phyloP scores from a whole-genome alignment of 2,113 vertebrate genomes.

The Hemiscyllium ocellatum region DNA sequence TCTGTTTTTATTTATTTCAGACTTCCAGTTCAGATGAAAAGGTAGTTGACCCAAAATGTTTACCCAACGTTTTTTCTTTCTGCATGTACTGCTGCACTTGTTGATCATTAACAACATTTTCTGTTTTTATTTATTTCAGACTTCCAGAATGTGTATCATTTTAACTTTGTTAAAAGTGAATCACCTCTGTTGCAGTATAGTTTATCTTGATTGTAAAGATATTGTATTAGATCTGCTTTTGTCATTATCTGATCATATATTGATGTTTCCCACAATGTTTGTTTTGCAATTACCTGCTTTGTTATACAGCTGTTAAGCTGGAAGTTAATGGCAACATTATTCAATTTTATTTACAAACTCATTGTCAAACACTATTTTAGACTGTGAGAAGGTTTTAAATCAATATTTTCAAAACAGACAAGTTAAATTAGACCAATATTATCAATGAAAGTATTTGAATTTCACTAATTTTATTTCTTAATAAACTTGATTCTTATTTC shows the following conservation, averaged over 20 bases:
- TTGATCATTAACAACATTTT: neutral
- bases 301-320: neutral
- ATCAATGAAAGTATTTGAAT: neutral
- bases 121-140: neutral
- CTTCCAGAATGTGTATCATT: neutral
- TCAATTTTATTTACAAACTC: neutral
- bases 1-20: neutral
- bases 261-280: neutral
- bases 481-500: neutral
- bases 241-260: neutral
- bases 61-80: neutral
- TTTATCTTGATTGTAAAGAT: neutral
- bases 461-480: neutral
- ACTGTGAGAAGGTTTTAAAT: neutral
- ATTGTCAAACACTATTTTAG: neutral
- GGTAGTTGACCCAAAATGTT: neutral
- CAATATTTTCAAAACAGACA: neutral
- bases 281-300: neutral
- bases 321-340: neutral
- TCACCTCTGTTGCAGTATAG: neutral
- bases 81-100: neutral
- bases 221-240: neutral
- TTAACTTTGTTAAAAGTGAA: neutral
- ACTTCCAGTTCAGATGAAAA: neutral
- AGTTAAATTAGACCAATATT: neutral